Percentiles rank a stretch among this genome's conserved stretches.
Conservation (phyloP, 2,888 invertebrate genomes). For the Harmothoe impar region DNA sequence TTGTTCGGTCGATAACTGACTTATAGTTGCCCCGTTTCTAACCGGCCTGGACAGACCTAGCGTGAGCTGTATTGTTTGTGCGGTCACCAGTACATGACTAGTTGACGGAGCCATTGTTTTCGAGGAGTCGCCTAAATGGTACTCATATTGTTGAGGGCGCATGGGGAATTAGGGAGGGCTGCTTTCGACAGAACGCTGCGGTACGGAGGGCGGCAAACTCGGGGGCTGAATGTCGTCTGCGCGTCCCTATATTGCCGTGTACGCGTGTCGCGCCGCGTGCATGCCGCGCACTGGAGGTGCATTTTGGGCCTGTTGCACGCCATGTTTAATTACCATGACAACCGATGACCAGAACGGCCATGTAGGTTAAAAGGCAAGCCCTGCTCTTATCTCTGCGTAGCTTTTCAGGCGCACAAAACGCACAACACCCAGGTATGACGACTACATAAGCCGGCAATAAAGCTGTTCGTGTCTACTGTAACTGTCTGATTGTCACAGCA, state of each 20-base stretch:
- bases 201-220: neutral
- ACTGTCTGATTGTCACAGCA: neutral
- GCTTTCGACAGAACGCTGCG: neutral
- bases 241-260: neutral
- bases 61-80: neutral
- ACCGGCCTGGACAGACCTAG: neutral
- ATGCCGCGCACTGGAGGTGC: neutral
- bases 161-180: conserved; percentile 21
- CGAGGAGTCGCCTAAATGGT: conserved; percentile 51
- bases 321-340: conserved; percentile 57
- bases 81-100: neutral
- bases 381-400: conserved; percentile 25
- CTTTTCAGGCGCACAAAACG: conserved; percentile 25
- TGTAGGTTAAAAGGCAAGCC: conserved; percentile 32
- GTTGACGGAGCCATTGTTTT: conserved; percentile 56
- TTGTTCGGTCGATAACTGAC: conserved; percentile 37
- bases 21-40: neutral
- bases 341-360: conserved; percentile 49
- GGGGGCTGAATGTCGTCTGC: neutral
- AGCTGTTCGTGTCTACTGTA: conserved; percentile 25
- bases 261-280: neutral
- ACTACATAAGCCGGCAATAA: conserved; percentile 25
- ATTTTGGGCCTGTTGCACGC: neutral
- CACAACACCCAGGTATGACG: neutral
- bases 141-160: conserved; percentile 42